Percentiles rank a stretch among this genome's conserved stretches.
These are phyloP conservation scores for Trinectes maculatus DNA, from an alignment of 2,113 vertebrate genomes.

Conservation along the genomic window DNA sequence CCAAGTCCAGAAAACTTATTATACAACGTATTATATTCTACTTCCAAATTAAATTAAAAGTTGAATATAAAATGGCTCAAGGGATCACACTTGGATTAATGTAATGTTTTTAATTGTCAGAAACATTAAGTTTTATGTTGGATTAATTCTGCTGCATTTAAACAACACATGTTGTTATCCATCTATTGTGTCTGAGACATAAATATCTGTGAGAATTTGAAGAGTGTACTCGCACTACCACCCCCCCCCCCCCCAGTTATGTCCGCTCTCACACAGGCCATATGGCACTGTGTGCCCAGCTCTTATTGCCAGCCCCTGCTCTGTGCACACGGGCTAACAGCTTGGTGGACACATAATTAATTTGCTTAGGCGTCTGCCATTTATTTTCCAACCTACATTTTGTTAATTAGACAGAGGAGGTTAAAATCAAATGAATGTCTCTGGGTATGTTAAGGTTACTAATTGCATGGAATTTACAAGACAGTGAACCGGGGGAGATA, in stretches of 20 bases:
- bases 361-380: conserved; percentile 83
- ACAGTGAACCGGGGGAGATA: conserved; percentile 40
- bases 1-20: too few species aligned
- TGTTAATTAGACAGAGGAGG: conserved; percentile 83
- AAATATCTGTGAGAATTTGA: conserved; percentile 76
- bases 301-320: conserved; percentile 73
- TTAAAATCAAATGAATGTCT: conserved; percentile 80
- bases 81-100: conserved; percentile 45
- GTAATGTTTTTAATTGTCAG: conserved; percentile 27
- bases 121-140: conserved; percentile 12
- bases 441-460: conserved; percentile 68
- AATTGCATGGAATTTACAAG: conserved; percentile 72
- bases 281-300: conserved; percentile 75
- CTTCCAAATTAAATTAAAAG: too few species aligned
- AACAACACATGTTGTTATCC: conserved; percentile 14
- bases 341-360: conserved; percentile 86
- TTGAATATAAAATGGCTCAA: too few species aligned
- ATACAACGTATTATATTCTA: too few species aligned
- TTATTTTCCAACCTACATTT: conserved; percentile 86
- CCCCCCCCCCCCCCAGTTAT: conserved; percentile 53
- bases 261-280: conserved; percentile 77
- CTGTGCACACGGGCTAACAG: conserved; percentile 75
- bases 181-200: conserved; percentile 44
- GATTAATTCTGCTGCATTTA: conserved; percentile 46
- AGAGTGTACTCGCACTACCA: conserved; percentile 42